Evolutionary conservation across 2,113 vertebrate species (phyloP).

Genomic region (human): GRCh38 chr20:60807501-60808000

Average conservation of each 20-base stretch:
- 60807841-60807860: background rate
- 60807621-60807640: background rate
- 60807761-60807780: background rate
- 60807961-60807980: rapidly evolving
- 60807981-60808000: too few species aligned
- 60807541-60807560: background rate
- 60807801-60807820: rapidly evolving
- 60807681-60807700: rapidly evolving
- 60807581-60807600: rapidly evolving
- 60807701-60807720: background rate
- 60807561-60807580: background rate
- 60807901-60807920: too few species aligned
- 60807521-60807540: background rate
- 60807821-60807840: background rate
- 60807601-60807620: background rate
- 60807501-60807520: too few species aligned
- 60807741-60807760: rapidly evolving
- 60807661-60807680: too few species aligned
- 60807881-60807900: rapidly evolving
- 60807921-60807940: background rate
- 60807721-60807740: background rate
- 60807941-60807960: background rate
- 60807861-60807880: rapidly evolving
- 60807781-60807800: background rate
- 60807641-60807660: background rate